These are phyloP conservation scores for Scaptomyza flava DNA, from an alignment of 2,888 invertebrate genomes.

Conservation along the genomic window DNA sequence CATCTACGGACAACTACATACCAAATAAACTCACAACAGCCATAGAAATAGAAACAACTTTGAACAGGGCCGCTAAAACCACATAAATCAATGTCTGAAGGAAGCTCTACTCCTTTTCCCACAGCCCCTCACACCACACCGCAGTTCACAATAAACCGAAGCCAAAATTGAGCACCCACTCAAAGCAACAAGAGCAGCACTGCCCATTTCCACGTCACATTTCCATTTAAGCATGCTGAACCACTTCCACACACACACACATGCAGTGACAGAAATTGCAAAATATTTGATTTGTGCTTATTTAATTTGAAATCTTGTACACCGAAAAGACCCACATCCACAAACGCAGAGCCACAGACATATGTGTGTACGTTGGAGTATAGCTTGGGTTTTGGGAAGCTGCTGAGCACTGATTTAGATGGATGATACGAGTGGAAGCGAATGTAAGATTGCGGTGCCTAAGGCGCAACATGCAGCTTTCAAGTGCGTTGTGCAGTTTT, in stretches of 20 bases:
- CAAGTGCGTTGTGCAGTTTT: constrained; percentile 59
- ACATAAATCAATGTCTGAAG: constrained; percentile 75
- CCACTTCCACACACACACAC: constrained; percentile 2
- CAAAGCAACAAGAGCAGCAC: constrained; percentile 11
- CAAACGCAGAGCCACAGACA: constrained; percentile 40
- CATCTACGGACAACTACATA: constrained; percentile 45
- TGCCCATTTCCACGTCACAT: constrained; percentile 15
- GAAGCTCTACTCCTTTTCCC: not conserved
- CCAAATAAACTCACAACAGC: constrained; percentile 43
- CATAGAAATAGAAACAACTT: constrained; percentile 9
- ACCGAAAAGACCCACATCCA: constrained; percentile 30
- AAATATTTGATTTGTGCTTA: constrained; percentile 81
- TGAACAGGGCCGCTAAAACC: constrained; percentile 59
- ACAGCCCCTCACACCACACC: not conserved
- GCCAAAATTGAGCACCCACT: constrained; percentile 26
- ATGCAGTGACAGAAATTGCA: constrained; percentile 74
- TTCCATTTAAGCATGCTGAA: constrained; percentile 4
- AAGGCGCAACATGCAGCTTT: constrained; percentile 56
- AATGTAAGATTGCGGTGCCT: constrained; percentile 38
- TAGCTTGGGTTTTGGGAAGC: constrained; percentile 7
- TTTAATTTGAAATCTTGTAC: constrained; percentile 74
- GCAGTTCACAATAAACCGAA: constrained; percentile 39
- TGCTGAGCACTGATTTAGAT: constrained; percentile 58
- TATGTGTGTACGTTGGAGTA: not conserved
- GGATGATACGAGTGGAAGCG: constrained; percentile 46